Conservation (phyloP, 30 jellyfish, hydroid and myxozoan genomes). For the Turritopsis rubra region DNA sequence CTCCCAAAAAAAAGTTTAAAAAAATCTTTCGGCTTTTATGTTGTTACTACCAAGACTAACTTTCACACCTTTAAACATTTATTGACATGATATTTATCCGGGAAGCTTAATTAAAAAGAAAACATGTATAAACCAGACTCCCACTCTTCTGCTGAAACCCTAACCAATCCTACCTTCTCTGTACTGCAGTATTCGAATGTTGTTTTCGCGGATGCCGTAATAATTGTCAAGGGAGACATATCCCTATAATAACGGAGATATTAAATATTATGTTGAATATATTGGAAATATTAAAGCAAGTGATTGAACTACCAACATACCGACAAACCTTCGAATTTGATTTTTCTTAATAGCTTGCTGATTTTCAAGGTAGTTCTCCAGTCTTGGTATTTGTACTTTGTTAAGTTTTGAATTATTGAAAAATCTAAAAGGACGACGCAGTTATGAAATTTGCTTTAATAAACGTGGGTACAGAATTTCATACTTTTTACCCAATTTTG, state of each 20-base stretch:
- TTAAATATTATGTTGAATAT: no score
- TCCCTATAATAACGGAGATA: background rate
- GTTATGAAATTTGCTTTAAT: no score
- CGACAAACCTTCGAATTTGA: slow-evolving; percentile 57
- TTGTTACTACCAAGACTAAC: no score
- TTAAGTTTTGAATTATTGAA: slow-evolving; percentile 16
- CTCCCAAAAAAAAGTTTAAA: background rate
- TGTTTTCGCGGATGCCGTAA: background rate
- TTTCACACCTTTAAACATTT: no score
- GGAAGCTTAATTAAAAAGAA: no score
- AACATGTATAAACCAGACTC: no score
- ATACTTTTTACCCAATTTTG: background rate
- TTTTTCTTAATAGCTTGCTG: background rate
- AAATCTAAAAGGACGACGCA: background rate
- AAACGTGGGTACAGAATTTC: no score
- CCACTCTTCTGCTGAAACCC: no score
- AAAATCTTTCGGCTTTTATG: no score
- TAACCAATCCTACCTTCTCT: background rate
- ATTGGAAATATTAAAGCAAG: no score
- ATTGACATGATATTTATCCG: no score
- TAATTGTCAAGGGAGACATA: background rate
- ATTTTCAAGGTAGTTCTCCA: background rate
- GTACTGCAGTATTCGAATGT: background rate
- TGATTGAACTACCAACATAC: no score
- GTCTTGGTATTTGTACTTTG: slow-evolving; percentile 30